phyloP scores from a whole-genome alignment of 2,888 invertebrate genomes.

The Pseudococcus viburni region DNA sequence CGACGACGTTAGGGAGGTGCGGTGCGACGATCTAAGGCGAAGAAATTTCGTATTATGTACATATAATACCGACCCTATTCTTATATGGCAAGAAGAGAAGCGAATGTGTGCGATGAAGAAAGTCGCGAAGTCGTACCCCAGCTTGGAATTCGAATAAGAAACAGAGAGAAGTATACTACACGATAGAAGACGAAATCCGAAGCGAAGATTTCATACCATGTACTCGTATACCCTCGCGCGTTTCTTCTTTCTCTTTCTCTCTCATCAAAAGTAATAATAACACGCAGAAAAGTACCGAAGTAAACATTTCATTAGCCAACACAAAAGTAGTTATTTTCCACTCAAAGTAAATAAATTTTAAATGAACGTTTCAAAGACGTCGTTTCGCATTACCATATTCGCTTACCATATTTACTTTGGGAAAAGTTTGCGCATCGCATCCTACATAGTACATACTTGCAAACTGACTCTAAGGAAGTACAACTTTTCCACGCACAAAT shows the following conservation, averaged over 20 bases:
- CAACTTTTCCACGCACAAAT: slow-evolving; percentile 50
- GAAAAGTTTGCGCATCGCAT: slow-evolving; percentile 15
- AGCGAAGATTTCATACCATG: background rate
- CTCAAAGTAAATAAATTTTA: slow-evolving; percentile 52
- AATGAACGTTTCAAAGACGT: slow-evolving; percentile 54
- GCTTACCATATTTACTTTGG: slow-evolving; percentile 43
- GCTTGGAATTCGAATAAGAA: background rate
- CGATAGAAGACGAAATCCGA: slow-evolving; percentile 27
- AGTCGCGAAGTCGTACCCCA: background rate
- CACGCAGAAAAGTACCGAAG: slow-evolving; percentile 48
- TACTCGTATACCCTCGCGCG: background rate
- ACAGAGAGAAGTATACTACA: background rate
- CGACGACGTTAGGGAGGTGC: background rate
- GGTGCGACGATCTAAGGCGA: background rate
- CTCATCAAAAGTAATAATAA: slow-evolving; percentile 51
- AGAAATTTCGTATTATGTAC: background rate
- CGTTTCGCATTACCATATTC: slow-evolving; percentile 51
- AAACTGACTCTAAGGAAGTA: background rate
- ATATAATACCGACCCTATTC: background rate
- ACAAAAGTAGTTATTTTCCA: slow-evolving; percentile 54
- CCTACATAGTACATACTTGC: background rate
- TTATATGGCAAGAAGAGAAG: background rate
- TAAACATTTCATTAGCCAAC: slow-evolving; percentile 55
- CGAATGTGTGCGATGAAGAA: too few species aligned
- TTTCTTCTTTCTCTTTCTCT: background rate